Evolutionary conservation across 2,888 invertebrate species (phyloP).

Genomic region (Eristalis arbustorum): DNA sequence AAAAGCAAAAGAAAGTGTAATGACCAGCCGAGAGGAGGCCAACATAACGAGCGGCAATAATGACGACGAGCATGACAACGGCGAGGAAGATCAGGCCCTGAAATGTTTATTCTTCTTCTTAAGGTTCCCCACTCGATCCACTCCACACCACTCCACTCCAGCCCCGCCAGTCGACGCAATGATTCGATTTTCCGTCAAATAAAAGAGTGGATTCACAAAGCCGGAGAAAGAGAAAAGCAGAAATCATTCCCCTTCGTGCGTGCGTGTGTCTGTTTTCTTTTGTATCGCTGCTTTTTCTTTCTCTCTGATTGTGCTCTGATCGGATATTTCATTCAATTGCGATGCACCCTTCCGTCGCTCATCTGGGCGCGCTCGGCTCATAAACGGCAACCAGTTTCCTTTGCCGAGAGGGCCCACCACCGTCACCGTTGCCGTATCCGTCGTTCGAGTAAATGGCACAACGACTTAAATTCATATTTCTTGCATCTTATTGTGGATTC

Average conservation of each 20-base stretch:
- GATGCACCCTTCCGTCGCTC: slow-evolving; percentile 5
- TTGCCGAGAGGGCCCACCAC: slow-evolving; percentile 14
- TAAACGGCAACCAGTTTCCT: slow-evolving; percentile 63
- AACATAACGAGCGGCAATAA: background rate
- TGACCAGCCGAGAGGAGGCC: slow-evolving; percentile 25
- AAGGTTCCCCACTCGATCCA: background rate
- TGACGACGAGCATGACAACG: background rate
- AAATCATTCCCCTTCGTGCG: slow-evolving; percentile 14
- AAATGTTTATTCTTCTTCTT: background rate
- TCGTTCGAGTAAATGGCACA: slow-evolving; percentile 44
- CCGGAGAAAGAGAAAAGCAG: slow-evolving; percentile 32
- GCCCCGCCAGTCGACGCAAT: background rate
- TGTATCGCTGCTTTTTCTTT: slow-evolving; percentile 10
- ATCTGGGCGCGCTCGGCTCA: slow-evolving; percentile 1
- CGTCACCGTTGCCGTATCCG: background rate
- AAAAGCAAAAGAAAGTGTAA: slow-evolving; percentile 47
- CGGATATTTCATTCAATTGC: slow-evolving; percentile 67
- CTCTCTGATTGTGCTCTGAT: slow-evolving; percentile 35
- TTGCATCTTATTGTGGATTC: slow-evolving; percentile 23
- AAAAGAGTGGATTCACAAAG: slow-evolving; percentile 38
- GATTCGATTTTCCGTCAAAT: slow-evolving; percentile 56
- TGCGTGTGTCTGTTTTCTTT: background rate
- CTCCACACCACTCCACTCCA: too few species aligned
- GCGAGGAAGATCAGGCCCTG: background rate
- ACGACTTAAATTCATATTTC: slow-evolving; percentile 58